Evolutionary conservation across 2,113 vertebrate species (phyloP), one percentile per base, ranked within the genome.

Genomic region (Ondatra zibethicus): DNA sequence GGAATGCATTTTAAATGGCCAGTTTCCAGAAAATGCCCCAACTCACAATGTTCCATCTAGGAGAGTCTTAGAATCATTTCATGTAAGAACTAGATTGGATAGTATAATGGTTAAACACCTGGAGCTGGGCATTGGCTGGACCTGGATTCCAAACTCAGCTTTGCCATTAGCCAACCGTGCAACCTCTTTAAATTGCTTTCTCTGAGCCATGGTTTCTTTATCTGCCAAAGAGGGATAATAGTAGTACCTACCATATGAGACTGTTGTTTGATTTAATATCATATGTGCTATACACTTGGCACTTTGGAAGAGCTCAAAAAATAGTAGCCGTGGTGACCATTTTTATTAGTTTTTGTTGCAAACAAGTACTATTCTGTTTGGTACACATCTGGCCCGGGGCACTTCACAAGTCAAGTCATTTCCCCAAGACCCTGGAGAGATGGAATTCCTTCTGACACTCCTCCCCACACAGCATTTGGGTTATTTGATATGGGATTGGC

Each of bases 81-180:
- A 36, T 75, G 50, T 88, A 68, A 92, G 93, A 96, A 91, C 31
- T 31, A 93, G 88, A 75, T 42, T 29, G 92, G 52, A 86, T 70
- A 78, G 17, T 70, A 42, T 52, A 63, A 36, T 52, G 9, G 78
- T 80, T 87, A 61, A 94, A 65, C 55, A 25, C 73, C 63, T 92
- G 65, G 65, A 90, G 80, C 89, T 93, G 82, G 73, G 55, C 19
- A 1, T 78, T 78, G 92, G 76, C 72, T 75, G 88, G 42, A 70
- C 68, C 47, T 81, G 88, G 88, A 97, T 96, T 97, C 95, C 86
- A 95, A 95, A 94, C 31, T 47, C 47, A 96, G 68, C 61, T 86
- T 68, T 91, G 68, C 68, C 85, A 80, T 58, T 94, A 93, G 68
- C 90, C 63, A 96, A 52, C 76, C 95, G 68, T 73, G 92, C 50